Evolutionary conservation across 2,113 vertebrate species (phyloP).

Genomic region (Merops nubicus): DNA sequence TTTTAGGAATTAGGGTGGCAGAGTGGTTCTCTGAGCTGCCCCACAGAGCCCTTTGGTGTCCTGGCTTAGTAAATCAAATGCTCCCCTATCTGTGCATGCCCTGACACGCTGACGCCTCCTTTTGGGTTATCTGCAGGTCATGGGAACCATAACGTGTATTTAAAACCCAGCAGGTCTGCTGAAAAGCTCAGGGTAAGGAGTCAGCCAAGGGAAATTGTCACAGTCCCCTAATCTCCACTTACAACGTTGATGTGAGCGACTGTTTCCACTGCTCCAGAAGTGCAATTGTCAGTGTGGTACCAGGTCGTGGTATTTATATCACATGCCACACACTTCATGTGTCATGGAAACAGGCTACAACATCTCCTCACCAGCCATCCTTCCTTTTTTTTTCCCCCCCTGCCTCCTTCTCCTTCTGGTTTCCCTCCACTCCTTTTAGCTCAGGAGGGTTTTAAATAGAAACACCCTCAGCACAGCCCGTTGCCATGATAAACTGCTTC

Average conservation of each 20-base stretch:
- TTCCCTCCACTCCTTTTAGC: neutral
- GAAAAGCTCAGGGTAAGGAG: neutral
- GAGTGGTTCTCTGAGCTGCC: neutral
- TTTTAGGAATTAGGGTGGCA: neutral
- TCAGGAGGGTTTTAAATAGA: neutral
- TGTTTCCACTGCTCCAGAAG: slow-evolving; percentile 1
- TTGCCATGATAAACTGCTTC: neutral
- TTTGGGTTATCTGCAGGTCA: slow-evolving; percentile 61
- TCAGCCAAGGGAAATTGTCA: neutral
- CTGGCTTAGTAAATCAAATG: neutral
- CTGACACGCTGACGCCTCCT: neutral
- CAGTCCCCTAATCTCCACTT: slow-evolving; percentile 49
- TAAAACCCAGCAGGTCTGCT: neutral
- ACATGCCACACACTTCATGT: neutral
- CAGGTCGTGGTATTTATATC: slow-evolving; percentile 1
- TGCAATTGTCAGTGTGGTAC: neutral
- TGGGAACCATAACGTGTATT: slow-evolving; percentile 41
- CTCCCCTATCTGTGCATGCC: neutral
- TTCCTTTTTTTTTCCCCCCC: neutral
- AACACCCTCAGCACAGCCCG: neutral
- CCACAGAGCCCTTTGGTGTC: neutral
- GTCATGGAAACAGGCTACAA: neutral
- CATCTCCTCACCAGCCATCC: neutral
- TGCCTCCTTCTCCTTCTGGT: neutral
- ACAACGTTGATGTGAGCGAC: neutral